Conservation (phyloP, 2,888 invertebrate genomes). For the Antheraea assamensis region DNA sequence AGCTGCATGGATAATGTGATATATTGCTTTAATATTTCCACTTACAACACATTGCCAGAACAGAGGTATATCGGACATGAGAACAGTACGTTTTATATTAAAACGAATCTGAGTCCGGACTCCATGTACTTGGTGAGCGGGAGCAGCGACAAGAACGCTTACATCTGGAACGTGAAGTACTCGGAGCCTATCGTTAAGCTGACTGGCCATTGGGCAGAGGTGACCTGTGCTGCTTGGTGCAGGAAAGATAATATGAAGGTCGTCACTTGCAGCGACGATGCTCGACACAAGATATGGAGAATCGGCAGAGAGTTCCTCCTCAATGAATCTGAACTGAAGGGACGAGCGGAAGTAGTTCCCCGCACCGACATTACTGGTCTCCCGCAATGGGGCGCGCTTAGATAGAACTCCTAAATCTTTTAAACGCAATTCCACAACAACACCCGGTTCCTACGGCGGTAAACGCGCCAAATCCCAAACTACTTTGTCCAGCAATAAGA, state of each 20-base stretch:
- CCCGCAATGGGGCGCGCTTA: constrained; percentile 56
- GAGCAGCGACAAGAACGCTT: constrained; percentile 93
- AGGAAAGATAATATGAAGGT: constrained; percentile 81
- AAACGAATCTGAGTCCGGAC: constrained; percentile 90
- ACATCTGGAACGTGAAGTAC: constrained; percentile 89
- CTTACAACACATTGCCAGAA: constrained; percentile 85
- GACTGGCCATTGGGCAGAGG: constrained; percentile 91
- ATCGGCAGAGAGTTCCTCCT: constrained; percentile 79
- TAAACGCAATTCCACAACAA: constrained; percentile 54
- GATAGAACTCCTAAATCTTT: constrained; percentile 78
- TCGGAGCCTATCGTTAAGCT: constrained; percentile 86
- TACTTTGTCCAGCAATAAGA: constrained; percentile 39
- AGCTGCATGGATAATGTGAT: constrained; percentile 94
- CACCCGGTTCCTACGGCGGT: constrained; percentile 43
- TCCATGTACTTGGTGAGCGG: constrained; percentile 92
- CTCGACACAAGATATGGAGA: constrained; percentile 89
- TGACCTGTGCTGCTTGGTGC: constrained; percentile 94
- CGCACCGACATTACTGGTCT: constrained; percentile 39
- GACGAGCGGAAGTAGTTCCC: constrained; percentile 54
- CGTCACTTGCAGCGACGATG: constrained; percentile 93
- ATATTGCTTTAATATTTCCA: constrained; percentile 91
- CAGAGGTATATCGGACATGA: constrained; percentile 87
- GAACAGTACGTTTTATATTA: constrained; percentile 92
- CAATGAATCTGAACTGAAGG: constrained; percentile 59
- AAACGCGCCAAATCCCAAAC: constrained; percentile 39